Percentiles rank a stretch among this genome's conserved stretches.
Conservation (phyloP, 2,113 vertebrate species). For the Cathartes aura region DNA sequence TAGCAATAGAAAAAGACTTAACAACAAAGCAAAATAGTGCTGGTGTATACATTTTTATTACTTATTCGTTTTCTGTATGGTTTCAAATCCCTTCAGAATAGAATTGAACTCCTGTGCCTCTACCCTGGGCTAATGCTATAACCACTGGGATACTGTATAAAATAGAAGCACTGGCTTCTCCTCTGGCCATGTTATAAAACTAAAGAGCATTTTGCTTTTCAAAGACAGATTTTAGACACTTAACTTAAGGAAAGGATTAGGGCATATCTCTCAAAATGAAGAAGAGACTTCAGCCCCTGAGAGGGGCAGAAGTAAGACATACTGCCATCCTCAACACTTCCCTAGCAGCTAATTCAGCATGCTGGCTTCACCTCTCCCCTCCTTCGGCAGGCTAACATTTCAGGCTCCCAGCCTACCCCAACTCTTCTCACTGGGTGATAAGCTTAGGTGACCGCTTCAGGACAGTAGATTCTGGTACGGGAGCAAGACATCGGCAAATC, state of each 20-base stretch:
- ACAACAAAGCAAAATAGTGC: background rate
- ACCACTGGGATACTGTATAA: background rate
- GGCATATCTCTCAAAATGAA: background rate
- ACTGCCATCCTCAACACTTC: background rate
- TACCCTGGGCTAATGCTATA: background rate
- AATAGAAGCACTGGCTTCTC: background rate
- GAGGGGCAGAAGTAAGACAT: background rate
- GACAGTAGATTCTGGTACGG: background rate
- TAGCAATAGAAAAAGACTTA: background rate
- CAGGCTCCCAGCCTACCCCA: background rate
- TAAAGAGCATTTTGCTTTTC: background rate
- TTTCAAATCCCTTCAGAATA: background rate
- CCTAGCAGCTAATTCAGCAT: background rate
- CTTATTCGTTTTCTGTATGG: background rate
- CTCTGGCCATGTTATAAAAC: background rate
- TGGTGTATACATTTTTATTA: background rate
- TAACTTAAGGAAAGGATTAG: background rate
- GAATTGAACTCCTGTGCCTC: background rate
- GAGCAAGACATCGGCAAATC: background rate
- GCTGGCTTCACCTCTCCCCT: background rate
- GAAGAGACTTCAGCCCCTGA: background rate
- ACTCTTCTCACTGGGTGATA: background rate
- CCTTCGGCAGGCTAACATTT: background rate
- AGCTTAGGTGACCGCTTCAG: background rate
- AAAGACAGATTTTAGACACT: background rate